Evolutionary conservation across 2,797 vertebrate genomes (phyloP), one percentile per base, ranked within the genome.

Genomic region (Etheostoma nigrum): DNA sequence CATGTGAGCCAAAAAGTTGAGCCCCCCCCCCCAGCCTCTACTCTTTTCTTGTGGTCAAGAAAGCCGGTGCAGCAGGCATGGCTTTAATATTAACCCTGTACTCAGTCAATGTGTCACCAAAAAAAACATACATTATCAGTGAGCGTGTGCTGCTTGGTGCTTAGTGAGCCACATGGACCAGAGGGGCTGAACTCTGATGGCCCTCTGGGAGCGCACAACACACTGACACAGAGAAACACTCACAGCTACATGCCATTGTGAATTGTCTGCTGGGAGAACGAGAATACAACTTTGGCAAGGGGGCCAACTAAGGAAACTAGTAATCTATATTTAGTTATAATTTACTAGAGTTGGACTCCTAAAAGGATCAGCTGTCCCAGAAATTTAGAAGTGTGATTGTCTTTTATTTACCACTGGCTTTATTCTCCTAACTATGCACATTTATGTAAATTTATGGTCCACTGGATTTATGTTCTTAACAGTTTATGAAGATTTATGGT

Each of bases 21-120:
- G 47, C 64, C 77, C 74, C 63, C 5, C 44, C 69, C 47, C 40
- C 1, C 25, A 8, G 19, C 66, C 62, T 25, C 23, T 14, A 58
- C 70, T 86, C 78, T 82, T 81, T 87, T 92, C 84, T 88, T 94
- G 90, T 90, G 91, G 91, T 91, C 79, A 74, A 76, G 45, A 64
- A 67, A 80, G 75, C 76, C 60, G 53, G 90, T 80, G 82, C 79
- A 44, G 83, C 74, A 87, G 59, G 82, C 79, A 84, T 82, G 84
- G 83, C 64, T 92, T 93, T 79, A 91, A 81, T 90, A 85, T 87
- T 65, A 85, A 86, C 87, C 79, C 83, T 44, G 57, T 30, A 68
- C 69, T 88, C 75, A 76, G 83, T 84, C 82, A 89, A 74, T 87
- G 82, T 91, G 84, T 92, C 86, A 88, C 85, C 69, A 66, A 11